Percentiles rank a stretch among this genome's conserved stretches.
Conservation (phyloP, 2,888 invertebrate genomes). For the Acanthosepion pharaonis region DNA sequence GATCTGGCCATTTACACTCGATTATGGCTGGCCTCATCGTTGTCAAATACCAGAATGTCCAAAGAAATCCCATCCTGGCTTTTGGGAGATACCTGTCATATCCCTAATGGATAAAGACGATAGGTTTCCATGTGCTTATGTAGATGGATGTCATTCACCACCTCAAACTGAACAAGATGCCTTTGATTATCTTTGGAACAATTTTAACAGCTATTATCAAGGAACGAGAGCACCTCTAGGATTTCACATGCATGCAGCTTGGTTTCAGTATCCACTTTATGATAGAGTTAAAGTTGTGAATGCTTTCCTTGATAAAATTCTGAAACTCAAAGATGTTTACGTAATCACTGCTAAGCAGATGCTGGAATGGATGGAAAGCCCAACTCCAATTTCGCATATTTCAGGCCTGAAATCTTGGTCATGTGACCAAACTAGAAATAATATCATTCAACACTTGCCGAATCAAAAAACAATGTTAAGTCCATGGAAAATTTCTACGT, state of each 20-base stretch:
- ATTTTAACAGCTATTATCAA: conserved; percentile 83
- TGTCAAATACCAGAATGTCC: conserved; percentile 49
- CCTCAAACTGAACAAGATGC: conserved; percentile 49
- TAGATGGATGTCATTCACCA: conserved; percentile 52
- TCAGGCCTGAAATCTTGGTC: conserved; percentile 56
- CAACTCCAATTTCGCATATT: conserved; percentile 56
- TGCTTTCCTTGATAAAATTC: conserved; percentile 58
- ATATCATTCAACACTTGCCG: not conserved
- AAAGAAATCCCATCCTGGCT: conserved; percentile 73
- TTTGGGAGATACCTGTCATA: conserved; percentile 81
- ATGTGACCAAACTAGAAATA: not conserved
- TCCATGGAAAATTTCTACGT: not conserved
- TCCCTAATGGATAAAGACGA: conserved; percentile 45
- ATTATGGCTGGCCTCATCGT: conserved; percentile 75
- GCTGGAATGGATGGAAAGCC: conserved; percentile 64
- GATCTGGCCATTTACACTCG: conserved; percentile 91
- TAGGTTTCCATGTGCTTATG: conserved; percentile 53
- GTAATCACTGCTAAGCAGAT: conserved; percentile 60
- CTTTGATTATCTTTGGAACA: conserved; percentile 79
- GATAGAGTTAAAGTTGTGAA: conserved; percentile 55
- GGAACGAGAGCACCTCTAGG: conserved; percentile 84
- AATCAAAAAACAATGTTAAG: not conserved
- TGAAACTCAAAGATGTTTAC: conserved; percentile 59
- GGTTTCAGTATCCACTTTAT: conserved; percentile 80
- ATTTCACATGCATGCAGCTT: conserved; percentile 85